phyloP scores from a whole-genome alignment of 2,797 vertebrate species.

The Iguana delicatissima region DNA sequence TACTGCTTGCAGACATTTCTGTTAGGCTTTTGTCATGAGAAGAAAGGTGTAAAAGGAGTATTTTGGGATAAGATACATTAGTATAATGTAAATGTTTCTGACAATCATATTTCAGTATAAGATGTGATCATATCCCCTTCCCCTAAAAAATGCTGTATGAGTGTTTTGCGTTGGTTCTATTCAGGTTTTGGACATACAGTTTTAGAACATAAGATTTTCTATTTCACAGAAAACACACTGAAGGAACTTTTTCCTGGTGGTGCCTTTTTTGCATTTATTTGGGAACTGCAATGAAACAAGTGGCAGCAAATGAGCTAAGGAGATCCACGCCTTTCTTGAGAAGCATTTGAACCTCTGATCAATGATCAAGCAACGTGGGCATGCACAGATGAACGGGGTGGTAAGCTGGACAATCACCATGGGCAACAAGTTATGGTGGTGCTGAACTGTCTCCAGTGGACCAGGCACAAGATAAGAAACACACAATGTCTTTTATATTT shows the following conservation, averaged over 20 bases:
- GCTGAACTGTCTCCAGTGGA: not conserved
- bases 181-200: not conserved
- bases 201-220: not conserved
- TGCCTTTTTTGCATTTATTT: not conserved
- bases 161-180: not conserved
- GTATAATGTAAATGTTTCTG: constrained; percentile 13
- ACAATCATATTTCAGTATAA: not conserved
- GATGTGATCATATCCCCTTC: not conserved
- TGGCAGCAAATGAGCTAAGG: not conserved
- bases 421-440: not conserved
- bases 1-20: constrained; percentile 89
- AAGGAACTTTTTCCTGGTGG: not conserved
- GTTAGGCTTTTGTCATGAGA: constrained; percentile 83
- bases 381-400: not conserved
- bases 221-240: not conserved
- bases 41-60: constrained; percentile 45
- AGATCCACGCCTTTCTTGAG: not conserved
- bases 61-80: not conserved
- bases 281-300: not conserved
- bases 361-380: too few species aligned
- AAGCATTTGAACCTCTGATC: not conserved
- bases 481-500: not conserved
- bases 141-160: not conserved
- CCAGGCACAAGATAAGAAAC: not conserved
- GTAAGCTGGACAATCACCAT: not conserved